Conservation (phyloP, 2,888 invertebrate genomes). For the Plagodis pulveraria region DNA sequence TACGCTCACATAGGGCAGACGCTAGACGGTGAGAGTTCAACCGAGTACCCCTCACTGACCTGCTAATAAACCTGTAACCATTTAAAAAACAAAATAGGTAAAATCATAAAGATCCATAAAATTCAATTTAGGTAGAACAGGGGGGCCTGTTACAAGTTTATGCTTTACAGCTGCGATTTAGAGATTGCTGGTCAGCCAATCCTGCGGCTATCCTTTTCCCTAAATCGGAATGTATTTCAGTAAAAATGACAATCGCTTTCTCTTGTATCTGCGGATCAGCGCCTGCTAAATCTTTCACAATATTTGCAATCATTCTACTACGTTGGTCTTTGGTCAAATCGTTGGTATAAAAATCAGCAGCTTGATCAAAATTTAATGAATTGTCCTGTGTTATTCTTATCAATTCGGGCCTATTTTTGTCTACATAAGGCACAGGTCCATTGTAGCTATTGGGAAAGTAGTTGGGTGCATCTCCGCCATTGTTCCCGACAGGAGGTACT, state of each 20-base stretch:
- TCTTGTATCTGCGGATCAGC: conserved; percentile 83
- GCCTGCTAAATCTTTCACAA: conserved; percentile 88
- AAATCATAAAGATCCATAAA: no score
- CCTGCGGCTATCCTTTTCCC: conserved; percentile 16
- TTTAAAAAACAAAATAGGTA: no score
- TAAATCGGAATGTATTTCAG: conserved; percentile 18
- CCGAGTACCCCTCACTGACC: no score
- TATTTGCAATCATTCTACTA: conserved; percentile 89
- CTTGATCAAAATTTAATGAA: conserved; percentile 94
- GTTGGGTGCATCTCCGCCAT: conserved; percentile 93
- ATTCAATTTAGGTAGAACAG: no score
- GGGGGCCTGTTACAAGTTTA: no score
- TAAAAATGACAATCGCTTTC: conserved; percentile 16
- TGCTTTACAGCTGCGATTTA: no score
- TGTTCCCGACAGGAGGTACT: conserved; percentile 87
- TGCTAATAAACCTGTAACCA: no score
- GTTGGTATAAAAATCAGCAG: conserved; percentile 81
- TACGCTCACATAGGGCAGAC: no score
- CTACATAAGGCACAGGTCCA: conserved; percentile 88
- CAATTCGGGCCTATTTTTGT: conserved; percentile 79
- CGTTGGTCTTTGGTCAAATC: conserved; percentile 89
- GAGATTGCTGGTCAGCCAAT: conserved; percentile 2
- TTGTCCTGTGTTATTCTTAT: conserved; percentile 87
- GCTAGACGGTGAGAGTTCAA: no score
- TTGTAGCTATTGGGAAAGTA: conserved; percentile 96